These are phyloP conservation scores for Pachyuromys duprasi DNA, from an alignment of 2,797 vertebrate species.

Conservation along the genomic window DNA sequence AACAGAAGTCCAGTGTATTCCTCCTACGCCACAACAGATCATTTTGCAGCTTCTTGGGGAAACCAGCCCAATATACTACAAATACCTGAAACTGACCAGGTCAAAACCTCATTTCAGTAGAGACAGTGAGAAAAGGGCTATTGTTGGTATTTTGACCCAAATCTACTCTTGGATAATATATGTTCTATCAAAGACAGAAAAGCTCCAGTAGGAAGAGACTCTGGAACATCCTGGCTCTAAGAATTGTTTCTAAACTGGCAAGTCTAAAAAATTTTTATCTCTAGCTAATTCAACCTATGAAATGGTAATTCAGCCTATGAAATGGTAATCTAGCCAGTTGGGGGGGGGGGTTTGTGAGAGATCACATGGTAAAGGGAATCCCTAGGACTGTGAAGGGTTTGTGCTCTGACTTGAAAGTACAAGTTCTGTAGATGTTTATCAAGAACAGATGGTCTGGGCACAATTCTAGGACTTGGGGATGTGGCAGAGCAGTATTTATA, in stretches of 20 bases:
- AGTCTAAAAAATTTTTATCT: neutral
- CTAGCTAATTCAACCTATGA: neutral
- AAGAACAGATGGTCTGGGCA: neutral
- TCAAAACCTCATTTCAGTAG: neutral
- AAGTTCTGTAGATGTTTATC: neutral
- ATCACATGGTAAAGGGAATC: neutral
- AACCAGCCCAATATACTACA: neutral
- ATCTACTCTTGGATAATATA: neutral
- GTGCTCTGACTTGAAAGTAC: neutral
- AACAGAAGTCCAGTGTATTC: neutral
- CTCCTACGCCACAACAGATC: neutral
- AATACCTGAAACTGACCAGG: neutral
- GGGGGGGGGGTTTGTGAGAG: neutral
- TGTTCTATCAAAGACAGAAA: slow-evolving; percentile 37
- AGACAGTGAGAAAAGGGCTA: neutral
- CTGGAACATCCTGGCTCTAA: neutral
- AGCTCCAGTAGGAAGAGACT: neutral
- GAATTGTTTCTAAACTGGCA: neutral
- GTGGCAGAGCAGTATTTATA: neutral
- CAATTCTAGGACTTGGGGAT: no score
- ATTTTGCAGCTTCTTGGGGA: no score
- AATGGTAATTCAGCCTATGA: neutral
- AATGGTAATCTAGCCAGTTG: neutral
- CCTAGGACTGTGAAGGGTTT: neutral
- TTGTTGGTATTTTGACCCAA: neutral